Conservation (phyloP, 2,113 vertebrate genomes). For the Gymnorhina tibicen region DNA sequence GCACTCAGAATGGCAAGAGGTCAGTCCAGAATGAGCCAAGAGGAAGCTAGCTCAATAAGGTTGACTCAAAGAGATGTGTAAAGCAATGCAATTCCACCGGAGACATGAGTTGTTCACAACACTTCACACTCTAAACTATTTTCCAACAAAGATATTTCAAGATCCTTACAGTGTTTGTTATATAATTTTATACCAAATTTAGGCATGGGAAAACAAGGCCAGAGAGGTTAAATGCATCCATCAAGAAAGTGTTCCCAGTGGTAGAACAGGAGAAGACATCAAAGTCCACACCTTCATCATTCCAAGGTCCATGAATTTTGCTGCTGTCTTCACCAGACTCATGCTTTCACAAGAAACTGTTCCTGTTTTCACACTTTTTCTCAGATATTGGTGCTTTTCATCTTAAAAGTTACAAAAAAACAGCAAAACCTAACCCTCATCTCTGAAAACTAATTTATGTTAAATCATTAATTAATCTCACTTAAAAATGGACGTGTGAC, state of each 20-base stretch:
- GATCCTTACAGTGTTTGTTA: not conserved
- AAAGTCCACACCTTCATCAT: not conserved
- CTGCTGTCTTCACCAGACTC: not conserved
- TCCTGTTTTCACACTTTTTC: not conserved
- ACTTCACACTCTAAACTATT: not conserved
- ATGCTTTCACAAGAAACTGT: not conserved
- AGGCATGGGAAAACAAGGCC: not conserved
- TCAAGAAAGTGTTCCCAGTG: not conserved
- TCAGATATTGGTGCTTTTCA: not conserved
- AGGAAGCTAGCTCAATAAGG: not conserved
- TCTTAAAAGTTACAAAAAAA: not conserved
- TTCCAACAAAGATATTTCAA: not conserved
- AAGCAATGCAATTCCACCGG: not conserved
- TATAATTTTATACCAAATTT: not conserved
- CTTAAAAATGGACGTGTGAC: not conserved
- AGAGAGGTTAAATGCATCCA: not conserved
- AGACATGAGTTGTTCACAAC: not conserved
- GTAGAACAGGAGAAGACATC: not conserved
- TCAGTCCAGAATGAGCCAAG: not conserved
- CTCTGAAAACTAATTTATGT: not conserved
- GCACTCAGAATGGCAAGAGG: not conserved
- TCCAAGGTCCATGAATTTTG: not conserved
- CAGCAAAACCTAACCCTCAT: not conserved
- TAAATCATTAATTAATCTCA: not conserved
- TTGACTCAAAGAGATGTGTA: accelerated